Evolutionary conservation across 2,888 invertebrate species (phyloP), one percentile per base, ranked within the genome.

Genomic region (Strigamia transsilvanica): DNA sequence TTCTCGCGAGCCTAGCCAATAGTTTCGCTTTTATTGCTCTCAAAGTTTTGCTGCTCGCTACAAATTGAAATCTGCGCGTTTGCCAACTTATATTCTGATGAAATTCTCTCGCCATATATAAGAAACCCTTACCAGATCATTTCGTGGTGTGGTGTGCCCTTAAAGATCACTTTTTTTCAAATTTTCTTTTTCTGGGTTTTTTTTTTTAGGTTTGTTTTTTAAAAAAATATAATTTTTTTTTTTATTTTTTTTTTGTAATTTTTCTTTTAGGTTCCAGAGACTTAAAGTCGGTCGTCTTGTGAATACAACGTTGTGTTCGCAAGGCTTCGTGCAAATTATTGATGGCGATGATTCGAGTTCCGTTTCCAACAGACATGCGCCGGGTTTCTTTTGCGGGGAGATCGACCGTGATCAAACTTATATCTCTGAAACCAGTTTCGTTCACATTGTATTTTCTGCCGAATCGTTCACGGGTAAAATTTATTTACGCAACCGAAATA

Each of bases 361-460:
- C 87, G 93, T 95, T 46, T 94, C 93, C 83, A 95, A 96, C 88
- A 91, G 95, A 46, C 94, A 94, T 86, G 94, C 95, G 85, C 94
- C 95, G 0, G 96, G 96, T 3, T 92, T 94, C 86, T 97, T 96
- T 89, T 97, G 97, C 87, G 97, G 96, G 0, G 96, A 97, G 88
- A 95, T 94, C 80, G 96, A 97, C 87, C 96, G 96, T 86, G 95
- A 96, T 0, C 95, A 96, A 89, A 96, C 95, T 38, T 96, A 96
- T 90, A 96, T 96, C 88, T 96, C 96, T 81, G 96, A 97, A 89
- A 97, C 96, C 82, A 95, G 94, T 88, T 95, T 95, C 89, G 95
- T 97, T 83, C 94, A 95, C 88, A 93, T 97, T 84, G 91, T 95
- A 84, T 96, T 96, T 89, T 95, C 95, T 87, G 94, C 94, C 61